Evolutionary conservation across 2,888 invertebrate species (phyloP), one percentile per base, ranked within the genome.

Genomic region (Andrena minutula): DNA sequence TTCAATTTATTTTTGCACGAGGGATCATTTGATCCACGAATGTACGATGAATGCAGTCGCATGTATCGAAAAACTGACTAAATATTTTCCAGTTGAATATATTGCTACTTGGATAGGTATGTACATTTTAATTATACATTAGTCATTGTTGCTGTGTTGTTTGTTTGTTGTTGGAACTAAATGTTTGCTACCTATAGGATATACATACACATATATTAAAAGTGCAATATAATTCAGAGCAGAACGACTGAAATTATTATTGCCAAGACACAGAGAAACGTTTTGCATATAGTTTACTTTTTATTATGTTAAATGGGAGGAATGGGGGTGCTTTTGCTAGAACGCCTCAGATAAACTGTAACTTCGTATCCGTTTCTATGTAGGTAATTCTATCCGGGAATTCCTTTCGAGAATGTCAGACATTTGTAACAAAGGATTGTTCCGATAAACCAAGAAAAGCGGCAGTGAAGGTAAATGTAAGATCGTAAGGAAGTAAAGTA

Each of bases 371-470:
- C 28, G 10, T 41, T 64, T n/a, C 5, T 10, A 41, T 41, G 12
- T 41, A 32, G 41, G 26, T 35, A 64, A 41, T 35, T 65, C 56
- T 68, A 74, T 66, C 58, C 60, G 30, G 23, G 23, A 69, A 51
- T 28, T 49, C 63, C 61, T 51, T 64, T n/a, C 51, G 4, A 7
- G 41, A 66, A 53, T 69, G 49, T 77, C 51, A 30, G 71, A 60
- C 83, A n/a, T 28, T 63, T 56, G 80, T 64, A 75, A 79, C 64
- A 75, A 63, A 75, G 61, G 64, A 64, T 69, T 61, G 73, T 87
- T 76, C 87, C 88, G 91, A 92, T 90, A 91, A 90, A 89, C 89
- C 89, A 88, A 92, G 92, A 84, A 94, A 94, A 92, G 95, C 94
- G 94, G 93, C 89, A 94, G 93, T 90, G 35, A 60, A 47, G 72